phyloP scores from a whole-genome alignment of 2,113 vertebrate species.

The Bujurquina vittata region DNA sequence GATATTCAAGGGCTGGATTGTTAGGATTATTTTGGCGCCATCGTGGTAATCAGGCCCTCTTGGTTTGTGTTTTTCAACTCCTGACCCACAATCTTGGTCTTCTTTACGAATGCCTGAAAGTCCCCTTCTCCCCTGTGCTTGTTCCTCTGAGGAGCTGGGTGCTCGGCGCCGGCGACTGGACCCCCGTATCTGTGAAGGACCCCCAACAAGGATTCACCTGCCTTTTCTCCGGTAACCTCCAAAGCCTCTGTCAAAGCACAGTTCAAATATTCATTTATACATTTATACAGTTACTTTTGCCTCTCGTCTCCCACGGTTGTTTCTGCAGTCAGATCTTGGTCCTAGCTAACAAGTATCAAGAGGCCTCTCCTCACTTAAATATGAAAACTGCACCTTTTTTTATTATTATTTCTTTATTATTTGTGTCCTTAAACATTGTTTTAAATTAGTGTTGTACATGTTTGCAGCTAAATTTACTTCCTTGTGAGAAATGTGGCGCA shows the following conservation, averaged over 20 bases:
- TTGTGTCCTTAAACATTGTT: background rate
- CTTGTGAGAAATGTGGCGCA: no score
- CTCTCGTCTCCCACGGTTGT: accelerated
- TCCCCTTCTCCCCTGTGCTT: background rate
- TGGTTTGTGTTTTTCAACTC: no score
- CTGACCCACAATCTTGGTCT: no score
- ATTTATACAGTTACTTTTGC: background rate
- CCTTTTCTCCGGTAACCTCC: background rate
- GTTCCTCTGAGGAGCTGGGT: background rate
- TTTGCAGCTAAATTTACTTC: no score
- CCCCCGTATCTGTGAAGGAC: no score
- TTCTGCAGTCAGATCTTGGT: no score
- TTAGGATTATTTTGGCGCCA: no score
- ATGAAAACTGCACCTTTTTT: no score
- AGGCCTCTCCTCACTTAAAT: background rate
- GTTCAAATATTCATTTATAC: background rate
- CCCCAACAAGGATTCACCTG: background rate
- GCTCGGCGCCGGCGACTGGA: background rate
- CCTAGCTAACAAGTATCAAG: no score
- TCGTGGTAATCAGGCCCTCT: no score
- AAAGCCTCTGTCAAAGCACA: background rate
- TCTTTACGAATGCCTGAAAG: background rate
- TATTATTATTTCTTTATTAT: background rate
- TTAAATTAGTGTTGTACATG: background rate
- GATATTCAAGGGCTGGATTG: no score